Evolutionary conservation across 2,888 invertebrate genomes (phyloP).

Genomic region (Leptinotarsa tumamoca): DNA sequence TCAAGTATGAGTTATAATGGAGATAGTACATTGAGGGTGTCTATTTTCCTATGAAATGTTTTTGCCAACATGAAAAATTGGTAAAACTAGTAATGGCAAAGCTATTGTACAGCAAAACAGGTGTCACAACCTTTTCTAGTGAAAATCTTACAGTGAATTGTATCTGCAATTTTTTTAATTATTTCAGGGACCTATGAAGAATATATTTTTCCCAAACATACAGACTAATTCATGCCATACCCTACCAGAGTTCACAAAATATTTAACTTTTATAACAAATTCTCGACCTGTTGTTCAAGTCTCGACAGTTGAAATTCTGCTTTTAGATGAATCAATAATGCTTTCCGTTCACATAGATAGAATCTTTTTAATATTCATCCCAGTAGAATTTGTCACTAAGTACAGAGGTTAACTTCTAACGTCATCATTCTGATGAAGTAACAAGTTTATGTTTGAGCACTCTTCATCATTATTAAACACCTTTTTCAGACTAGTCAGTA

Average conservation of each 20-base stretch:
- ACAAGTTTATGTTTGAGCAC: not conserved
- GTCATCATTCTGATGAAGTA: not conserved
- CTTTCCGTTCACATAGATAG: conserved; percentile 3
- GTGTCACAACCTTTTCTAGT: too few relatives aligned
- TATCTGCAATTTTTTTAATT: too few relatives aligned
- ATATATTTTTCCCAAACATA: too few relatives aligned
- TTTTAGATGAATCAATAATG: not conserved
- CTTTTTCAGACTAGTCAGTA: not conserved
- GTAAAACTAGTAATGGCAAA: too few relatives aligned
- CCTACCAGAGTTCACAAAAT: conserved; percentile 2
- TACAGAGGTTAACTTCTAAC: conserved; percentile 8
- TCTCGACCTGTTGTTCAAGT: not conserved
- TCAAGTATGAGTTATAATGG: too few relatives aligned
- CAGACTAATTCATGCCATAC: not conserved
- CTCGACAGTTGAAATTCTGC: not conserved
- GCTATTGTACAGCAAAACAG: too few relatives aligned
- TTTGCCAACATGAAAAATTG: too few relatives aligned
- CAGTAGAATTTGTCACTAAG: not conserved
- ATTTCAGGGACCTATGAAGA: too few relatives aligned
- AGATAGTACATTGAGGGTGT: too few relatives aligned
- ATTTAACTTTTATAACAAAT: not conserved
- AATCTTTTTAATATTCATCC: not conserved
- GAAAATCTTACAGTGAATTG: too few relatives aligned
- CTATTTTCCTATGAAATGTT: too few relatives aligned
- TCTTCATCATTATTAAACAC: not conserved